phyloP scores from a whole-genome alignment of 2,888 invertebrate species.

The Drosophila prostipennis region DNA sequence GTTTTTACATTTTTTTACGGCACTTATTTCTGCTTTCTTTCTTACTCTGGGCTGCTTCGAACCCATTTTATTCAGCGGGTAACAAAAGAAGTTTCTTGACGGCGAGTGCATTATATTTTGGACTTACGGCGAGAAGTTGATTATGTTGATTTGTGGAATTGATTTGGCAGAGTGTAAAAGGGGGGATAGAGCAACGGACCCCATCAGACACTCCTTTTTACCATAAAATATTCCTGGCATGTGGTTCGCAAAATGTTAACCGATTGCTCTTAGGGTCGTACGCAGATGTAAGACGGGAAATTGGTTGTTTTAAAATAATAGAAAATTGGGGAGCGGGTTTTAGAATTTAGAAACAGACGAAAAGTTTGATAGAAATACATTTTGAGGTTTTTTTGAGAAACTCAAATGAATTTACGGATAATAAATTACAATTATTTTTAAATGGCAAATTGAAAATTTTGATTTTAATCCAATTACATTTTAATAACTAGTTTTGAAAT shows the following conservation, averaged over 20 bases:
- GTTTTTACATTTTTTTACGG: slow-evolving; percentile 78
- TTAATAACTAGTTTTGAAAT: no score
- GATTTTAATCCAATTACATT: no score
- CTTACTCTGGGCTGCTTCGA: slow-evolving; percentile 13
- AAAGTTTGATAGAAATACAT: background rate
- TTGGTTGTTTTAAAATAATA: slow-evolving; percentile 2
- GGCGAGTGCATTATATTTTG: slow-evolving; percentile 72
- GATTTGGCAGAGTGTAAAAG: slow-evolving; percentile 49
- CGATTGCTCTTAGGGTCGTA: slow-evolving; percentile 45
- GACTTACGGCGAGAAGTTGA: slow-evolving; percentile 74
- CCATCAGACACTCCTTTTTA: slow-evolving; percentile 44
- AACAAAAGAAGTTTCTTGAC: slow-evolving; percentile 62
- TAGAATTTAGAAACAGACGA: background rate
- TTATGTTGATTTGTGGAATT: slow-evolving; percentile 81
- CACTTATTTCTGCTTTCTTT: slow-evolving; percentile 59
- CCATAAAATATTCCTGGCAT: slow-evolving; percentile 69
- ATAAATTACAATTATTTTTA: no score
- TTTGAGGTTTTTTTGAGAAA: background rate
- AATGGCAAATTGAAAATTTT: background rate
- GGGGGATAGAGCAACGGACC: slow-evolving; percentile 5
- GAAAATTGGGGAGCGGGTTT: background rate
- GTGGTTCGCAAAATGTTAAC: slow-evolving; percentile 50
- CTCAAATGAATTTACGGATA: no score
- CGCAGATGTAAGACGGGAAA: slow-evolving; percentile 44
- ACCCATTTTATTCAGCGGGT: slow-evolving; percentile 45